phyloP scores from a whole-genome alignment of 2,113 vertebrate species.

The Micronycteris hirsuta region DNA sequence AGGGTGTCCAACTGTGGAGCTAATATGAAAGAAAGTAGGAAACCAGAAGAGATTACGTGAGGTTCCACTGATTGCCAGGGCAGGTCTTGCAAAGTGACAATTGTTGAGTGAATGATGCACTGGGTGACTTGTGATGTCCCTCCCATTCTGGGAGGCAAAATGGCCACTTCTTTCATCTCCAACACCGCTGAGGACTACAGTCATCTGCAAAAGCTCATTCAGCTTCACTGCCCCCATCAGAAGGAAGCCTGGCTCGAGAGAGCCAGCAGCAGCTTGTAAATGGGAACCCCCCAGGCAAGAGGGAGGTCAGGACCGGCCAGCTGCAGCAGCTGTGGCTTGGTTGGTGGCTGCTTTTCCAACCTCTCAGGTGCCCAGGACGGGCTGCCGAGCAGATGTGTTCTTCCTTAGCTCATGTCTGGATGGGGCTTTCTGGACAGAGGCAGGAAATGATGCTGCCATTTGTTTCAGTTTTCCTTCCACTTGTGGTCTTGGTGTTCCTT shows the following conservation, averaged over 20 bases:
- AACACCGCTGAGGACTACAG: neutral
- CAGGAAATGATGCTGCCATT: neutral
- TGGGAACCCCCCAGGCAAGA: neutral
- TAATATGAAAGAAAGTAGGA: neutral
- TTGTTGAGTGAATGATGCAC: neutral
- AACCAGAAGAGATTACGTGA: neutral
- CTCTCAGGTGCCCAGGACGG: neutral
- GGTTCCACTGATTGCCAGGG: neutral
- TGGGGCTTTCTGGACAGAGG: neutral
- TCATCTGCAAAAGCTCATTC: neutral
- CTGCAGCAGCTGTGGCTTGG: neutral
- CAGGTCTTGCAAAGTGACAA: neutral
- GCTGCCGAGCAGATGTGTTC: neutral
- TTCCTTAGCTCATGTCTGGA: neutral
- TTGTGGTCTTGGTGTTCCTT: neutral
- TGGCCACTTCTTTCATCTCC: neutral
- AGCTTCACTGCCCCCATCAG: neutral
- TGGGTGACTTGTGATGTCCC: neutral
- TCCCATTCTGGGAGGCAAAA: neutral
- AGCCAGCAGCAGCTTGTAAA: neutral
- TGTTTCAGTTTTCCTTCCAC: neutral
- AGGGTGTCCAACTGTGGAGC: neutral
- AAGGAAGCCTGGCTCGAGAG: neutral
- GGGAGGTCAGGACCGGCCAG: constrained; percentile 30
- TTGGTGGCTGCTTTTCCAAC: neutral